phyloP scores from a whole-genome alignment of 2,888 invertebrate species.

The Scotopteryx bipunctaria region DNA sequence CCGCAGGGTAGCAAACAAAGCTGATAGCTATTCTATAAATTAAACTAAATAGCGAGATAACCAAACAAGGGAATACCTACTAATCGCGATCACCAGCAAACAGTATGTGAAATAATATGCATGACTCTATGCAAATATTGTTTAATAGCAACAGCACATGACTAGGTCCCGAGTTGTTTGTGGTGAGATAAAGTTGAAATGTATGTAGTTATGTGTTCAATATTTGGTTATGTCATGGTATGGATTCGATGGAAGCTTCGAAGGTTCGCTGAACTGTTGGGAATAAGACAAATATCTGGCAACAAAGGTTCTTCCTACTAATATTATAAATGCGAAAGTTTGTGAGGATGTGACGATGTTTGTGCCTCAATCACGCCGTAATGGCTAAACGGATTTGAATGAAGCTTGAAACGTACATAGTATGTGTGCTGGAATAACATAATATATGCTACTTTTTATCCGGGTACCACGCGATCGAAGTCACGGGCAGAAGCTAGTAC shows the following conservation, averaged over 20 bases:
- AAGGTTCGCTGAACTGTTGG: conserved; percentile 5
- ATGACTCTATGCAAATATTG: conserved; percentile 61
- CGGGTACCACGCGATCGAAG: too few relatives aligned
- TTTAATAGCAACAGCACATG: conserved; percentile 52
- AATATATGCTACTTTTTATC: too few relatives aligned
- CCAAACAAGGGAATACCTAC: conserved; percentile 20
- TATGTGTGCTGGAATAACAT: too few relatives aligned
- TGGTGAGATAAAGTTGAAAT: conserved; percentile 40
- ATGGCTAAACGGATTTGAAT: too few relatives aligned
- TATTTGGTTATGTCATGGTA: conserved; percentile 26
- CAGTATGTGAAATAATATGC: conserved; percentile 41
- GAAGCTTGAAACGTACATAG: too few relatives aligned
- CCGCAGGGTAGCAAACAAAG: too few relatives aligned
- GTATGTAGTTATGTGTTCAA: conserved; percentile 25
- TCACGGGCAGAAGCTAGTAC: too few relatives aligned
- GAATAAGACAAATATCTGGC: not conserved
- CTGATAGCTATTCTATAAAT: not conserved
- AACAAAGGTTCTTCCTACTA: not conserved
- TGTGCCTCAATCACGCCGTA: too few relatives aligned
- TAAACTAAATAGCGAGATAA: conserved; percentile 11
- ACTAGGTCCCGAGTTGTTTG: conserved; percentile 51
- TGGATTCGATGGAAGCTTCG: conserved; percentile 3
- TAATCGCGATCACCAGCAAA: conserved; percentile 36
- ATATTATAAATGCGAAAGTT: too few relatives aligned
- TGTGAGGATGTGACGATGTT: too few relatives aligned